These are phyloP conservation scores for Gastracanthus pulcherrimus DNA, from an alignment of 2,888 invertebrate species.

Conservation along the genomic window DNA sequence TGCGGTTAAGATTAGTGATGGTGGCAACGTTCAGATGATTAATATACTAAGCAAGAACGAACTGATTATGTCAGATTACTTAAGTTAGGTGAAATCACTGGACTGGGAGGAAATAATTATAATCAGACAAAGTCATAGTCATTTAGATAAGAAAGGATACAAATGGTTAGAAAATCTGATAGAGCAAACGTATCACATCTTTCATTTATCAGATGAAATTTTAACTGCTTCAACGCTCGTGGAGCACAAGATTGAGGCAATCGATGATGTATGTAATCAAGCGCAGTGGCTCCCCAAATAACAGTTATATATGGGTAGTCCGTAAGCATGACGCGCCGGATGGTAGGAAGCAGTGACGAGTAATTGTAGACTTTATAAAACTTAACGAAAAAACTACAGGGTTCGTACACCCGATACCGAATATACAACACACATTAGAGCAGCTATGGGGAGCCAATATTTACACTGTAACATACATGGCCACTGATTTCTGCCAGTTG, in stretches of 20 bases:
- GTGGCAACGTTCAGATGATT: too few relatives aligned
- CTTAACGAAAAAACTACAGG: neutral
- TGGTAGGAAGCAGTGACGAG: neutral
- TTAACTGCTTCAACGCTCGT: neutral
- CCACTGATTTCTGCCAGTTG: neutral
- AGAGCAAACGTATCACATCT: neutral
- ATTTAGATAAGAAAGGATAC: too few relatives aligned
- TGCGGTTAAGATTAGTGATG: too few relatives aligned
- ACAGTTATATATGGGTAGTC: neutral
- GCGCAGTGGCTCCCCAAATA: neutral
- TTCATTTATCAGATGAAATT: neutral
- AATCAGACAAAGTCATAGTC: too few relatives aligned
- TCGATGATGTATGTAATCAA: neutral
- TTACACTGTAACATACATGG: neutral
- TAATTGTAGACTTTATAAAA: neutral
- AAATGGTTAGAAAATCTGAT: too few relatives aligned
- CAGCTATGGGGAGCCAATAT: neutral
- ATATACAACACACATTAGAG: neutral
- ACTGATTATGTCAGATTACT: too few relatives aligned
- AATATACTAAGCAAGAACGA: too few relatives aligned
- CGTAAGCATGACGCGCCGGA: neutral
- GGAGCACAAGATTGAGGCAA: neutral
- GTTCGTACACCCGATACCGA: neutral
- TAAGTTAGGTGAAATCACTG: too few relatives aligned
- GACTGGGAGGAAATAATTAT: too few relatives aligned